Evolutionary conservation across 1,140 invertebrate genomes (phyloP).

Genomic region (Drosophila bocqueti): DNA sequence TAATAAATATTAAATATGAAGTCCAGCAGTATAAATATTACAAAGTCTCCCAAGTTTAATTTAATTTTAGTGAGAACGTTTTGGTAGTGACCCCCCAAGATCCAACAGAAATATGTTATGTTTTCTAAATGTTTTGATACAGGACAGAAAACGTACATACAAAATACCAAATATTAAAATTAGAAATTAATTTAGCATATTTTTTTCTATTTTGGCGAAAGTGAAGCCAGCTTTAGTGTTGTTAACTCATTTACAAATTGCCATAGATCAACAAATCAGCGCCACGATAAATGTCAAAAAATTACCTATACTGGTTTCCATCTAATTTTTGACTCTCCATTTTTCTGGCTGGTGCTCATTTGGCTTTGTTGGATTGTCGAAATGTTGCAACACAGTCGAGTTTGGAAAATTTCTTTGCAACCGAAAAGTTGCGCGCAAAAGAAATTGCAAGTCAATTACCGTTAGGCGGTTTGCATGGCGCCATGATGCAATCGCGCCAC

Average conservation of each 20-base stretch:
- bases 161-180: background rate
- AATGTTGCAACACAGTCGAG: conserved; percentile 66
- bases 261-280: conserved; percentile 37
- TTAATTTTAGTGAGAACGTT: background rate
- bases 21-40: background rate
- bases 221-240: background rate
- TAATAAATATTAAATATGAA: background rate
- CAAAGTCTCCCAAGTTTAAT: background rate
- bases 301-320: conserved; percentile 35
- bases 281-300: conserved; percentile 54
- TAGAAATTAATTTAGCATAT: background rate
- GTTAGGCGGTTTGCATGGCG: conserved; percentile 75
- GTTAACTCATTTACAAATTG: conserved; percentile 18
- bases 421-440: conserved; percentile 73
- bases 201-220: background rate
- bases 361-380: conserved; percentile 55
- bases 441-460: conserved; percentile 82
- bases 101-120: background rate
- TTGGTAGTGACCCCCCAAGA: background rate
- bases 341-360: conserved; percentile 24
- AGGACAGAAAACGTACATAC: background rate
- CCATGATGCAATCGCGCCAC: conserved; percentile 77
- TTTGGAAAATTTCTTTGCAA: conserved; percentile 75
- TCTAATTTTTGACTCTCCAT: conserved; percentile 16
- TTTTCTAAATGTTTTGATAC: background rate